Percentiles rank a stretch among this genome's conserved stretches.
phyloP scores from a whole-genome alignment of 2,113 vertebrate species.

The Crotalus viridis region DNA sequence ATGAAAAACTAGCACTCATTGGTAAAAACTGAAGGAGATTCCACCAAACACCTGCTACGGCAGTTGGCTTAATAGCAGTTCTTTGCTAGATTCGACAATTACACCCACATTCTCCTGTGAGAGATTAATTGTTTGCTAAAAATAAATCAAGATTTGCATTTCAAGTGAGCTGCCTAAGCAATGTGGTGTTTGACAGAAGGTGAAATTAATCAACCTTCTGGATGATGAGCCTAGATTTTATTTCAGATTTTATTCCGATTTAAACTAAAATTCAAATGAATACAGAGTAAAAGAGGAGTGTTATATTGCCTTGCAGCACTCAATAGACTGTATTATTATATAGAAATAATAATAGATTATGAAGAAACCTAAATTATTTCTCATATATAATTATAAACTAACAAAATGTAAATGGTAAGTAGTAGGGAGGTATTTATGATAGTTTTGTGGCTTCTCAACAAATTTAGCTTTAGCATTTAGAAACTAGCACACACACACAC shows the following conservation, averaged over 20 bases:
- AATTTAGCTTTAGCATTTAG: slow-evolving; percentile 18
- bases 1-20: slow-evolving; percentile 52
- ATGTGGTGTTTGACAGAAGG: slow-evolving; percentile 9
- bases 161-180: slow-evolving; percentile 17
- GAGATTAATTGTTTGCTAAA: slow-evolving; percentile 77
- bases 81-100: slow-evolving; percentile 69
- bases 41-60: slow-evolving; percentile 64
- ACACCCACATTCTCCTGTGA: slow-evolving; percentile 68
- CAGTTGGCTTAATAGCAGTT: slow-evolving; percentile 66
- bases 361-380: background rate
- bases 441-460: slow-evolving; percentile 31
- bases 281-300: background rate
- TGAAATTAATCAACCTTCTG: slow-evolving; percentile 27
- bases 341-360: background rate
- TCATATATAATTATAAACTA: background rate
- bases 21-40: slow-evolving; percentile 50
- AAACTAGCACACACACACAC: background rate
- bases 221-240: slow-evolving; percentile 2
- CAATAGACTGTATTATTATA: background rate
- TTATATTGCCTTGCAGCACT: background rate
- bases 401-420: slow-evolving; percentile 27
- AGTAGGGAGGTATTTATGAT: slow-evolving; percentile 36
- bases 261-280: background rate
- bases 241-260: slow-evolving; percentile 13
- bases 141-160: slow-evolving; percentile 68